Evolutionary conservation across 1,140 invertebrate genomes (phyloP).

Genomic region (Leucophenga varia): DNA sequence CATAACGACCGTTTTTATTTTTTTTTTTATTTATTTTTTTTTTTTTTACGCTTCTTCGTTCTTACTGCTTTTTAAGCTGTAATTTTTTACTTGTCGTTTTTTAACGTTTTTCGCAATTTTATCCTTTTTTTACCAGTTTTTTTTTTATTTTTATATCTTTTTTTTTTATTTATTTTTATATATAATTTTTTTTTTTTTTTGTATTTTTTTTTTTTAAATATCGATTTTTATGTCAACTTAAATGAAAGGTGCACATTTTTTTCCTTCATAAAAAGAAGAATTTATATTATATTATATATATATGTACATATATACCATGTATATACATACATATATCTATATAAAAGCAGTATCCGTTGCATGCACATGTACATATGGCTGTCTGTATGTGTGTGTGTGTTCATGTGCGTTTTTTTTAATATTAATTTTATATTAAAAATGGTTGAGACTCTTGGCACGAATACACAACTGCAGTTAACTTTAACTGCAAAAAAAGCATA

Average conservation of each 20-base stretch:
- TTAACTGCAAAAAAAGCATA: no score
- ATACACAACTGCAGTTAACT: no score
- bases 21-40: neutral
- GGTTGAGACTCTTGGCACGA: no score
- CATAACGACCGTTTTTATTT: constrained; percentile 43
- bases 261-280: constrained; percentile 26
- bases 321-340: constrained; percentile 14
- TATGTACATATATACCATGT: neutral
- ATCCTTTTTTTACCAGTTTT: no score
- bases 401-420: constrained; percentile 6
- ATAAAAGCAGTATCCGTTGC: constrained; percentile 19
- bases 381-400: constrained; percentile 12
- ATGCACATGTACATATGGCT: constrained; percentile 19
- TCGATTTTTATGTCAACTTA: constrained; percentile 53
- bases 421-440: neutral
- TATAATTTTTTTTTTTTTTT: constrained; percentile 23
- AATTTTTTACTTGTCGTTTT: constrained; percentile 22
- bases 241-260: constrained; percentile 53
- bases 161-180: neutral
- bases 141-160: neutral
- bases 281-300: neutral
- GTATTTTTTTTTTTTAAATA: constrained; percentile 42
- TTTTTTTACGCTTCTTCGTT: no score
- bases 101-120: no score
- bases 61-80: constrained; percentile 2